Evolutionary conservation across 2,888 invertebrate genomes (phyloP).

Genomic region (Andrena flavipes): DNA sequence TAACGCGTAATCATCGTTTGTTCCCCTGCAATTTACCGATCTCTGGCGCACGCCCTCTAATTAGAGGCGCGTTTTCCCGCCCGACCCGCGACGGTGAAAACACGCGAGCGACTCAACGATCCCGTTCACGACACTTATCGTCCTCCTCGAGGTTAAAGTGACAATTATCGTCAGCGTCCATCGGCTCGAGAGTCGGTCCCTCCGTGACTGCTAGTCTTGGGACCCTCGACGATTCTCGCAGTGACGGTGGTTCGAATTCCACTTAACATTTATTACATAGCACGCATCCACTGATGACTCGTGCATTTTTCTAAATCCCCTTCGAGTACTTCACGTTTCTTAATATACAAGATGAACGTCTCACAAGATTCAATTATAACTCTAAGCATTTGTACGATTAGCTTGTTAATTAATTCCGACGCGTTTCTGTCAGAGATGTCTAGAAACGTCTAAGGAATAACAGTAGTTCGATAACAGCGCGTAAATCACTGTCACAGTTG

Average conservation of each 20-base stretch:
- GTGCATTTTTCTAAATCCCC: no score
- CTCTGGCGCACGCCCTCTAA: constrained; percentile 20
- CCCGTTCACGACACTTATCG: constrained; percentile 20
- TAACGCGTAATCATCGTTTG: constrained; percentile 23
- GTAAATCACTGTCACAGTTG: no score
- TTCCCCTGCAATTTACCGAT: constrained; percentile 28
- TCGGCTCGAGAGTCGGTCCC: constrained; percentile 1
- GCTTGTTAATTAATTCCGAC: no score
- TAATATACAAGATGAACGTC: no score
- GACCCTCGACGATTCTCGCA: background rate
- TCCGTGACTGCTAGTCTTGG: background rate
- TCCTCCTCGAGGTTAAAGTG: constrained; percentile 2
- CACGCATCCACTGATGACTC: no score
- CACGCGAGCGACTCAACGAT: constrained; percentile 13
- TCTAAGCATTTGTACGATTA: no score
- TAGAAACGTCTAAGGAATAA: background rate
- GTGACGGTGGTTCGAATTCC: no score
- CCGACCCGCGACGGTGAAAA: background rate
- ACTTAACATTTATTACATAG: no score
- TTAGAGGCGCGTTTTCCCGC: constrained; percentile 21
- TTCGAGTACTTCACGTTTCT: no score
- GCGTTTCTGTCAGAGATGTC: background rate
- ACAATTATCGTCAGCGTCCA: background rate
- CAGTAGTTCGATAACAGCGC: background rate
- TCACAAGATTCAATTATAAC: no score